phyloP scores from a whole-genome alignment of 2,888 invertebrate genomes.

The Fragum fragum region DNA sequence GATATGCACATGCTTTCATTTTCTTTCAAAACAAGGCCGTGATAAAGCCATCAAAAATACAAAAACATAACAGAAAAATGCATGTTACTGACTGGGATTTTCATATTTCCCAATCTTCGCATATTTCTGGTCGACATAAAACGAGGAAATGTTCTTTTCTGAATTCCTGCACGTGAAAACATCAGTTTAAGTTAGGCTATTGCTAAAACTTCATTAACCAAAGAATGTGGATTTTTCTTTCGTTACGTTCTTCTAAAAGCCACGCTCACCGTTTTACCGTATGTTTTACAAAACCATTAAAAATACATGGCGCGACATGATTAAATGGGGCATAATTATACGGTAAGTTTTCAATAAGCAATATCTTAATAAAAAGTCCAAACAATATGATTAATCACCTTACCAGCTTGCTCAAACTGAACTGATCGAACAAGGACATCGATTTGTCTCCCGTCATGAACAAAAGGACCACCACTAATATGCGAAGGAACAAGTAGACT shows the following conservation, averaged over 20 bases:
- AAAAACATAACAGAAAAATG: constrained; percentile 67
- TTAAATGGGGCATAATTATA: too few relatives aligned
- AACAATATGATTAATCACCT: too few relatives aligned
- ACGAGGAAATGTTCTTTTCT: constrained; percentile 65
- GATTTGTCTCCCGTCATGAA: too few relatives aligned
- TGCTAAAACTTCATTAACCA: constrained; percentile 65
- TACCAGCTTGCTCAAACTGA: too few relatives aligned
- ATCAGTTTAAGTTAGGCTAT: constrained; percentile 63
- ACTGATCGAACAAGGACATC: too few relatives aligned
- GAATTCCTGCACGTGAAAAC: constrained; percentile 64
- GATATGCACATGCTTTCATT: constrained; percentile 44
- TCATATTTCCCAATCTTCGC: constrained; percentile 67
- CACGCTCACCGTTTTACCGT: constrained; percentile 13
- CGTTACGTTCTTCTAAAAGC: constrained; percentile 28
- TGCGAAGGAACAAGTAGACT: too few relatives aligned
- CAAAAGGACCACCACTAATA: too few relatives aligned
- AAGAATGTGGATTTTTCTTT: constrained; percentile 46
- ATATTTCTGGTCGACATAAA: constrained; percentile 67
- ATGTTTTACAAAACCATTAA: constrained; percentile 20
- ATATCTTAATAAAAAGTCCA: too few relatives aligned
- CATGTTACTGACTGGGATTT: constrained; percentile 58
- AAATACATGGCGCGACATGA: neutral
- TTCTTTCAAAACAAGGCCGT: constrained; percentile 61
- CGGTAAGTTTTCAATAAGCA: too few relatives aligned
- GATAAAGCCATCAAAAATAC: constrained; percentile 65